Evolutionary conservation across 2,797 vertebrate genomes (phyloP).

Genomic region (Malurus leucopterus): DNA sequence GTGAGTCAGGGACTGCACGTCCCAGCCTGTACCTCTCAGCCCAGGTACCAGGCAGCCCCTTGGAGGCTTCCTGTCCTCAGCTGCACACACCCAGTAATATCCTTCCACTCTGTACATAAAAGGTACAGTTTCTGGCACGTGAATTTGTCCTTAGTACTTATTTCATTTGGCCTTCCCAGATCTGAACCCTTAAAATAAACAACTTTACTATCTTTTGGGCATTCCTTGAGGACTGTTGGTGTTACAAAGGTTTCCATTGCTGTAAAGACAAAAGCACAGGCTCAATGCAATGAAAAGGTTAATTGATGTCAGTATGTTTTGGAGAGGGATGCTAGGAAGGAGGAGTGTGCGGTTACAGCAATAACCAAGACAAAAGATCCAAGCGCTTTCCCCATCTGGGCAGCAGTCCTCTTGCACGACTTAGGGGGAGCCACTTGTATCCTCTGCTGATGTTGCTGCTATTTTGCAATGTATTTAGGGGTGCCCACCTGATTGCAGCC

Average conservation of each 20-base stretch:
- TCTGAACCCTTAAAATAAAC: neutral
- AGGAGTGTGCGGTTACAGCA: neutral
- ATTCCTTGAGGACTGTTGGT: neutral
- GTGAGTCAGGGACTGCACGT: neutral
- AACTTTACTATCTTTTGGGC: neutral
- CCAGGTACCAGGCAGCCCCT: neutral
- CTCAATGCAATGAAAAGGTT: constrained; percentile 11
- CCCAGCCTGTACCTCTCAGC: neutral
- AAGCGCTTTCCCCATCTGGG: neutral
- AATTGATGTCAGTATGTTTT: neutral
- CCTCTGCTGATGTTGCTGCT: neutral
- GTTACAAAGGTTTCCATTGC: neutral
- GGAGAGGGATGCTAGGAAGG: neutral
- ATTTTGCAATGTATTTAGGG: neutral
- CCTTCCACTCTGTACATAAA: neutral
- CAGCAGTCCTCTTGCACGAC: neutral
- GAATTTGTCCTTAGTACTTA: neutral
- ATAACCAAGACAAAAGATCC: neutral
- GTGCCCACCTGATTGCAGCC: accelerated
- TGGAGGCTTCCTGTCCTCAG: neutral
- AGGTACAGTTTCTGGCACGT: neutral
- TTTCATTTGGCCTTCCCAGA: neutral
- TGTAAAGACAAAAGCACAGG: neutral
- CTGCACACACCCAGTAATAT: neutral
- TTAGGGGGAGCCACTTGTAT: neutral